Evolutionary conservation across 1,140 invertebrate species (phyloP).

Genomic region (Drosophila fuyamai): DNA sequence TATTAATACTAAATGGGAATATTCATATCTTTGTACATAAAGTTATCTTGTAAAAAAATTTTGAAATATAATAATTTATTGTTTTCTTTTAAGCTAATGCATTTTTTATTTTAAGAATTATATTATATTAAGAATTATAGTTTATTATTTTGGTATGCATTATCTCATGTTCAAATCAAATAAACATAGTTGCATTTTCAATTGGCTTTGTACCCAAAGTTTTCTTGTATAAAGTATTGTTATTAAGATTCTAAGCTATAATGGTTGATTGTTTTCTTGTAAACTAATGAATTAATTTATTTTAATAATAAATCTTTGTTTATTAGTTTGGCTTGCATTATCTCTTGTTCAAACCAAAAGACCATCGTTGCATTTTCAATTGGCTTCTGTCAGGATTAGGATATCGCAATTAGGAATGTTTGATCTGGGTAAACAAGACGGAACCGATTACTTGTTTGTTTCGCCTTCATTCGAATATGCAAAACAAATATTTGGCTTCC

Average conservation of each 20-base stretch:
- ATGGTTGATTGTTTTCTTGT: no score
- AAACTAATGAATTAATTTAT: not conserved
- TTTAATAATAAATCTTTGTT: not conserved
- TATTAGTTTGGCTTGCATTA: not conserved
- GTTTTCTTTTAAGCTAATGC: no score
- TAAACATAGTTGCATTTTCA: no score
- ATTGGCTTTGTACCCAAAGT: no score
- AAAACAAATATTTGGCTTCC: slow-evolving; percentile 6
- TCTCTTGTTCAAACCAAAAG: no score
- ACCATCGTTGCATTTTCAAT: no score
- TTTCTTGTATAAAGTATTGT: no score
- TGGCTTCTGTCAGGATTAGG: no score
- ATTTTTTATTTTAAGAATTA: not conserved
- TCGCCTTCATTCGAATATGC: not conserved
- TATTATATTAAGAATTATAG: not conserved
- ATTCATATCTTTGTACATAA: not conserved
- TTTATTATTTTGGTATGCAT: not conserved
- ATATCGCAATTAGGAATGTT: not conserved
- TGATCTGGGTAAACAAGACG: not conserved
- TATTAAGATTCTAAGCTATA: no score
- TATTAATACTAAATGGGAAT: not conserved
- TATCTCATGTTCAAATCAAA: no score
- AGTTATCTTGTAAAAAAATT: no score
- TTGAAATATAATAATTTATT: no score
- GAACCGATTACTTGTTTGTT: slow-evolving; percentile 5